A percentile compares a stretch with the other conserved stretches of the same genome.
phyloP scores from a whole-genome alignment of 2,113 vertebrate species.

The Zapus hudsonius region DNA sequence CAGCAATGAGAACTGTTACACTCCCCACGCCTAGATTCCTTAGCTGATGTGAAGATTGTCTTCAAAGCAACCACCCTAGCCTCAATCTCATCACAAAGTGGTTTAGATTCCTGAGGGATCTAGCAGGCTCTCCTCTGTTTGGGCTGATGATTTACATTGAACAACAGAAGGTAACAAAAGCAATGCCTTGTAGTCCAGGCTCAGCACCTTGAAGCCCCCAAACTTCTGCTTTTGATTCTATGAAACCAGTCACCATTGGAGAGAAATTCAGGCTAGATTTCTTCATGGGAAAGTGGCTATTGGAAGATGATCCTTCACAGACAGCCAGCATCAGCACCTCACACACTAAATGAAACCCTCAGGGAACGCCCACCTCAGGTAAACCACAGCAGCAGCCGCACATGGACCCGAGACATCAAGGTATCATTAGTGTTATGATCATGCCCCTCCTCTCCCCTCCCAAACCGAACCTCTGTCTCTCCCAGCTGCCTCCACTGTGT shows the following conservation, averaged over 20 bases:
- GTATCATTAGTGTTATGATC: too few relatives aligned
- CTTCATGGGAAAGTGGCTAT: rapidly evolving
- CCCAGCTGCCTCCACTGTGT: too few relatives aligned
- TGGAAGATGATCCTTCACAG: not conserved
- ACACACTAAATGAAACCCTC: not conserved
- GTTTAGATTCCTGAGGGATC: not conserved
- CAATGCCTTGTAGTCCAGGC: not conserved
- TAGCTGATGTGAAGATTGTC: not conserved
- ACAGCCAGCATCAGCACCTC: not conserved
- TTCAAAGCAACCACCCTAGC: not conserved
- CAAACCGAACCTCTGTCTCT: too few relatives aligned
- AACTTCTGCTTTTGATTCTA: not conserved
- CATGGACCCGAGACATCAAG: not conserved
- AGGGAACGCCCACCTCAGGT: not conserved
- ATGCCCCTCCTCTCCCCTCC: too few relatives aligned
- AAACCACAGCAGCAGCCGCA: not conserved
- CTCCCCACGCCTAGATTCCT: not conserved
- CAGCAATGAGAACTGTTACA: too few relatives aligned
- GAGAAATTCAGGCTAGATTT: not conserved
- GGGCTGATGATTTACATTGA: not conserved
- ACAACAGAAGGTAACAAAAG: not conserved
- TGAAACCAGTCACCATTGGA: not conserved
- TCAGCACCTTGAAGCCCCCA: not conserved
- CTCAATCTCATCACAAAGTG: not conserved
- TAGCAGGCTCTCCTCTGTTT: not conserved